Base-by-base conservation (phyloP, 2,113 vertebrate species). In the Sula dactylatra region DNA sequence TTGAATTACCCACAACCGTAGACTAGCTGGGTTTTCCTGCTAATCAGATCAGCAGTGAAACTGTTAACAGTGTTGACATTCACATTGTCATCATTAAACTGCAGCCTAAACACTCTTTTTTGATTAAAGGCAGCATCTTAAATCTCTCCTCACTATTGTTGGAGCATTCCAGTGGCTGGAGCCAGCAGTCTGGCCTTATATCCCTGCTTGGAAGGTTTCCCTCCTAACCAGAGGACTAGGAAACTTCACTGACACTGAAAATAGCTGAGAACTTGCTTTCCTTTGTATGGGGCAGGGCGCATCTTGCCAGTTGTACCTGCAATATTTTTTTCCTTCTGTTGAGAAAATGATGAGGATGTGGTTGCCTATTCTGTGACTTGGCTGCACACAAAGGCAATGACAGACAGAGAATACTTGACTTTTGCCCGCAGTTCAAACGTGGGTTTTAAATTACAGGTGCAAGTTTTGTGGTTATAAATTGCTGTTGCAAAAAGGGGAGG, bases 31-130 rank as follows among this genome's bases (percentile, higher is more conserved):
- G 55, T 93, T 97, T 94, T 84, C 67, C 82, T 82, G 83, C 54
- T 95, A 91, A 92, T 92, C 93, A 87, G 70, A 76, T 95, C 88
- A 97, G 94, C 94, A 93, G 88, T 71, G 95, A 97, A 95, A 88
- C 84, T 93, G 91, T 95, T 96, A 97, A 97, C 94, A 85, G 1
- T 58, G 81, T 93, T 95, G 94, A 89, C 91, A 80, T 95, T 94
- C 83, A 82, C 73, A 61, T 21, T 94, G 80, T 95, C 86, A 76
- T 92, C 92, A 64, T 97, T 91, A 90, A 87, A 82, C 71, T 93
- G 70, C 67, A 94, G 78, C 72, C 78, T 91, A 79, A 95, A 97
- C 85, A 88, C 85, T 77, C 87, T 42, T 32, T 93, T 95, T 91
- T 93, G 83, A 94, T 96, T 96, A 97, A 94, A 91, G 91, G n/a